phyloP scores from a whole-genome alignment of 2,113 vertebrate genomes.

The Cephalopholis sonnerati region DNA sequence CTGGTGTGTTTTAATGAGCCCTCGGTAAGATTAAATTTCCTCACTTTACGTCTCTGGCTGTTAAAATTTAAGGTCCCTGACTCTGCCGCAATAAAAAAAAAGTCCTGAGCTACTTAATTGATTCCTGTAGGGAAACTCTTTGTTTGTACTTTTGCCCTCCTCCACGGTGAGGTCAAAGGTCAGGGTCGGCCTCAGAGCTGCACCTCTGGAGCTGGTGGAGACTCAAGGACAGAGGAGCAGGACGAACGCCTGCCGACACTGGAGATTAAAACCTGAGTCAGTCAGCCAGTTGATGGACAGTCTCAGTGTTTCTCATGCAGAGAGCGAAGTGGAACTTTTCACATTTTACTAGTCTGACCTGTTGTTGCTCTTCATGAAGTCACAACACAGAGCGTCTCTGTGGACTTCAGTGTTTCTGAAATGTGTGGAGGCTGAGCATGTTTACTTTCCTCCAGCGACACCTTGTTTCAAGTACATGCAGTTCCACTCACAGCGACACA shows the following conservation, averaged over 20 bases:
- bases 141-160: slow-evolving; percentile 17
- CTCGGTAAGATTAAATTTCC: slow-evolving; percentile 40
- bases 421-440: background rate
- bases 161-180: slow-evolving; percentile 34
- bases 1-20: slow-evolving; percentile 58
- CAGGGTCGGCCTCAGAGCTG: slow-evolving; percentile 16
- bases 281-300: background rate
- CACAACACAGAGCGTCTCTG: background rate
- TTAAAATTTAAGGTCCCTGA: slow-evolving; percentile 49
- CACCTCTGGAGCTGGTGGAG: background rate
- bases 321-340: background rate
- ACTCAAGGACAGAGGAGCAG: background rate
- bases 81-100: slow-evolving; percentile 31
- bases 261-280: background rate
- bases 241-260: background rate
- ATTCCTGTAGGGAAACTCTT: slow-evolving; percentile 51
- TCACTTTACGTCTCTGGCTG: slow-evolving; percentile 39
- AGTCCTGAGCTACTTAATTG: slow-evolving; percentile 43
- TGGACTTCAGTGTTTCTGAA: background rate
- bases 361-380: background rate
- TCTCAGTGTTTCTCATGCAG: background rate
- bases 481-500: background rate
- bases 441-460: background rate
- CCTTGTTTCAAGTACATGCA: background rate
- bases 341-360: background rate